phyloP scores from a whole-genome alignment of 2,888 invertebrate genomes.

The Emmelina monodactyla region DNA sequence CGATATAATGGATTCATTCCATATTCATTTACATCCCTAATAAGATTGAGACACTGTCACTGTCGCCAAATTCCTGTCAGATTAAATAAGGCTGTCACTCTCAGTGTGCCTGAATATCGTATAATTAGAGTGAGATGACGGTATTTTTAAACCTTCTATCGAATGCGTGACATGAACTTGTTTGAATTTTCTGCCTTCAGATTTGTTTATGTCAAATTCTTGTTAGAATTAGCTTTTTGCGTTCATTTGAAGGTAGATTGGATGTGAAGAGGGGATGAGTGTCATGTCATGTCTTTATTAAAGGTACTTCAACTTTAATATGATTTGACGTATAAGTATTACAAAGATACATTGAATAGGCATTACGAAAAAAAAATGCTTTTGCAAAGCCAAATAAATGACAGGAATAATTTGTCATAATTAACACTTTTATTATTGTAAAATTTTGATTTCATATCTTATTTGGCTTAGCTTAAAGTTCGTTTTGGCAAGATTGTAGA shows the following conservation, averaged over 20 bases:
- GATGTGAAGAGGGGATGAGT: constrained; percentile 12
- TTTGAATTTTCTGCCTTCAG: constrained; percentile 50
- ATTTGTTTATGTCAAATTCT: constrained; percentile 46
- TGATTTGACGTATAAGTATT: too few relatives aligned
- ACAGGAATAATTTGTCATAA: too few relatives aligned
- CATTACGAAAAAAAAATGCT: too few relatives aligned
- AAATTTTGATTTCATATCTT: too few relatives aligned
- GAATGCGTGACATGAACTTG: constrained; percentile 39
- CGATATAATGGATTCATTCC: constrained; percentile 64
- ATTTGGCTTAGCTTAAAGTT: too few relatives aligned
- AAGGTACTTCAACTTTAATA: too few relatives aligned
- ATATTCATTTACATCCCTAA: constrained; percentile 63
- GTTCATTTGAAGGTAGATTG: constrained; percentile 22
- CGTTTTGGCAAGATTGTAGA: too few relatives aligned
- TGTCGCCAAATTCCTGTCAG: constrained; percentile 56
- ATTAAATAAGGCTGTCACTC: constrained; percentile 41
- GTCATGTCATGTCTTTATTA: not conserved
- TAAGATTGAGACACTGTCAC: constrained; percentile 52
- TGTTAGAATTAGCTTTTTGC: constrained; percentile 29
- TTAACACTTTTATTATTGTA: too few relatives aligned
- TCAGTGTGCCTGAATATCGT: constrained; percentile 20
- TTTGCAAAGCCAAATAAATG: too few relatives aligned
- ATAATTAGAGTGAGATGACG: constrained; percentile 23
- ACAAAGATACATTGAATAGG: too few relatives aligned
- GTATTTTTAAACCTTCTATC: constrained; percentile 21